These are phyloP conservation scores for Tautogolabrus adspersus DNA, from an alignment of 2,113 vertebrate genomes.

Conservation along the genomic window DNA sequence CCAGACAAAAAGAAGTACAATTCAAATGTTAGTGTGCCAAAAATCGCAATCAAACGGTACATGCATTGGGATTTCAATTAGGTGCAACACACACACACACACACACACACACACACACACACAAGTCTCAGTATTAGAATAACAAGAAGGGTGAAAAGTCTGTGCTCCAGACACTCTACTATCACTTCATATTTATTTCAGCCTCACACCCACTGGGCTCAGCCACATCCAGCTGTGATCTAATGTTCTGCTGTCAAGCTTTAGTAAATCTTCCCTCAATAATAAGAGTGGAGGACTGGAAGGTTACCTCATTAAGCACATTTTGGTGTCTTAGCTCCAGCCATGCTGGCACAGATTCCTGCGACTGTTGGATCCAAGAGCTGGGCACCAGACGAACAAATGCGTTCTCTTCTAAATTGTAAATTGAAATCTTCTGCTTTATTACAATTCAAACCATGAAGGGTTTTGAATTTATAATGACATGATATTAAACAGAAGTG, in stretches of 20 bases:
- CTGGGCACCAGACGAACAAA: constrained; percentile 25
- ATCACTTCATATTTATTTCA: constrained; percentile 31
- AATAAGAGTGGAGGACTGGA: constrained; percentile 27
- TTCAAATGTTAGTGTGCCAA: neutral
- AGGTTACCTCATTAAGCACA: constrained; percentile 30
- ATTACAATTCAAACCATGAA: constrained; percentile 1
- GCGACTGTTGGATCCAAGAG: constrained; percentile 22
- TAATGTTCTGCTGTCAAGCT: constrained; percentile 56
- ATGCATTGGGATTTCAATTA: neutral
- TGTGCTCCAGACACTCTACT: constrained; percentile 21
- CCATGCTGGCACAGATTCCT: constrained; percentile 28
- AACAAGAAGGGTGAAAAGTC: constrained; percentile 26
- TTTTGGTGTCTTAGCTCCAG: constrained; percentile 42
- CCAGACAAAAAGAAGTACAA: neutral
- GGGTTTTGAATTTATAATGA: constrained; percentile 1
- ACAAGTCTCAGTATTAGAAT: constrained; percentile 24
- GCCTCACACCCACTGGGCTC: constrained; percentile 22
- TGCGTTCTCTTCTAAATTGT: constrained; percentile 10
- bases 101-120: neutral
- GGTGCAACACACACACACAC: neutral
- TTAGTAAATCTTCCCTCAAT: constrained; percentile 52
- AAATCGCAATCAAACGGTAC: neutral
- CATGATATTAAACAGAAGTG: neutral
- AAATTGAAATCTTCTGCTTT: constrained; percentile 12
- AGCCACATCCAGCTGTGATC: constrained; percentile 47